Evolutionary conservation across 2,888 invertebrate species (phyloP).

Genomic region (Alitta virens): DNA sequence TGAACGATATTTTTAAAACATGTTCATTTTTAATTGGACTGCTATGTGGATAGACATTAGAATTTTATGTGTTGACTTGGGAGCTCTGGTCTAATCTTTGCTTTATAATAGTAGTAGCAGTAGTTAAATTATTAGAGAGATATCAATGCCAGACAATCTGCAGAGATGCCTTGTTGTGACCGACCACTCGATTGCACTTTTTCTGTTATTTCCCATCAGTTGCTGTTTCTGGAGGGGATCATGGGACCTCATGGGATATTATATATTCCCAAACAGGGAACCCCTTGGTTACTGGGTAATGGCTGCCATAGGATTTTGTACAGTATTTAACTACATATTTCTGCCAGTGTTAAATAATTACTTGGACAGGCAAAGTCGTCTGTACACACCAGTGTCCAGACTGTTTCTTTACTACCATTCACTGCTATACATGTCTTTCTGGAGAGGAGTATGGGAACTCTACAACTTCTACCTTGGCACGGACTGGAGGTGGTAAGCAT

Average conservation of each 20-base stretch:
- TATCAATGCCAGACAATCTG: no score
- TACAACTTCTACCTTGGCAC: neutral
- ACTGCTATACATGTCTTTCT: conserved; percentile 1
- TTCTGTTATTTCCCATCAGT: neutral
- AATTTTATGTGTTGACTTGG: no score
- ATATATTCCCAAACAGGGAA: neutral
- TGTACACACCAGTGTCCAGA: neutral
- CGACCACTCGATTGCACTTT: neutral
- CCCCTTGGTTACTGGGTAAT: neutral
- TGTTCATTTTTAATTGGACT: no score
- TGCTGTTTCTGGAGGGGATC: neutral
- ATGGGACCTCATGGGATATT: conserved; percentile 6
- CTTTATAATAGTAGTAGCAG: no score
- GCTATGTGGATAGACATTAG: no score
- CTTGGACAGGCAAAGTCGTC: neutral
- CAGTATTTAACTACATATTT: neutral
- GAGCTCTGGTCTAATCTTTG: no score
- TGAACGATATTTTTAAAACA: no score
- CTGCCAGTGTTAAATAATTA: neutral
- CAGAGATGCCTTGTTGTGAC: no score
- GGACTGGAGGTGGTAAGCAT: neutral
- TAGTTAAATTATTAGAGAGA: no score
- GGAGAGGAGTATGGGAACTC: conserved; percentile 2
- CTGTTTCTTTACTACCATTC: conserved; percentile 1
- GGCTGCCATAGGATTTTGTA: neutral